Base-by-base conservation (phyloP, 2,113 vertebrate species). In the Callionymus lyra region DNA sequence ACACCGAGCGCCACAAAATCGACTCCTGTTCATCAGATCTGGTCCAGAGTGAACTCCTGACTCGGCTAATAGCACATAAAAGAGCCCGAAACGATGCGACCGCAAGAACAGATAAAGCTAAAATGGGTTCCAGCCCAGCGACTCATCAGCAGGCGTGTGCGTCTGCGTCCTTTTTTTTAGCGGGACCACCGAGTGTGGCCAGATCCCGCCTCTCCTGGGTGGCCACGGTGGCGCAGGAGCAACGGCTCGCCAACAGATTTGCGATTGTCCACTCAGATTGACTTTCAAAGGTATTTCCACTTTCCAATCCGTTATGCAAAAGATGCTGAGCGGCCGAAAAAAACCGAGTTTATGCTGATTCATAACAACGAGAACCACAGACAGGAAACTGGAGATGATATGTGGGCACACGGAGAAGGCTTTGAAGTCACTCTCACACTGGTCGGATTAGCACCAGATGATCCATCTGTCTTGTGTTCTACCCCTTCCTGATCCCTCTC, bases 311-410 rank as follows among this genome's bases (percentile, higher is more conserved):
- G 35, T 53, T 71, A 60, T 52, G 61, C 52, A 41, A 57, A n/a
- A 45, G 54, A 69, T 62, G 77, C 68, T 74, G 71, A 79, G 65
- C 79, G 65, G 65, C 50, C 74, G 63, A 74, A 68, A 73, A n/a
- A n/a, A n/a, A 78, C 68, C 73, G 72, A 79, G 72, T 81, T 80
- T 81, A 81, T 65, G 47, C 57, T 65, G 53, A 60, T 64, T 78
- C 73, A 79, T 68, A 82, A 81, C 77, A 79, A 68, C 55, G 27
- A 58, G 59, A 65, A 74, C 61, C 76, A 63, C 62, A 44, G 65
- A 60, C 76, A 81, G 73, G 74, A 81, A 79, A 73, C 59, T 53
- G 57, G 56, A 43, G 65, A 68, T 71, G 76, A 71, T 76, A 72
- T 66, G 78, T 76, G 72, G 74, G 76, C 74, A 74, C 50, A 16